A percentile compares a stretch with the other conserved stretches of the same genome.
These are phyloP conservation scores for Aphidius colemani DNA, from an alignment of 2,888 invertebrate genomes.

Conservation along the genomic window DNA sequence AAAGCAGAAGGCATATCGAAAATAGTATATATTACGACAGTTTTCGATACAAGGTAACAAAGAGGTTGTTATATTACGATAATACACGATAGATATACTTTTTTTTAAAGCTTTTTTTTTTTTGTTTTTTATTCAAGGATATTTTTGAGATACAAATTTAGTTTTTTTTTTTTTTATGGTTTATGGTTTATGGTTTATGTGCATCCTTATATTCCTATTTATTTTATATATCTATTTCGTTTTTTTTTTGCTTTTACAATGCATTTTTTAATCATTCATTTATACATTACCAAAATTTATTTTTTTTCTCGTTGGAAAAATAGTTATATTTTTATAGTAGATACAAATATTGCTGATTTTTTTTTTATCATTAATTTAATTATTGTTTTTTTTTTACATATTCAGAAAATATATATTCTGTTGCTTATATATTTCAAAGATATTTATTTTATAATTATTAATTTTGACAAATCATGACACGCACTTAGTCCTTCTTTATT, in stretches of 20 bases:
- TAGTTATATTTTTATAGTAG: conserved; percentile 11
- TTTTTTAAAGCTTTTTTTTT: too few relatives aligned
- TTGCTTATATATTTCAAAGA: conserved; percentile 20
- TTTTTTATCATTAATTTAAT: conserved; percentile 22
- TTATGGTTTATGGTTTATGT: too few relatives aligned
- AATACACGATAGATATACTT: too few relatives aligned
- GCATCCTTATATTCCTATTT: too few relatives aligned
- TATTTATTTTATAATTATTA: conserved; percentile 13
- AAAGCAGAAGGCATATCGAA: too few relatives aligned
- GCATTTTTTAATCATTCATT: conserved; percentile 4
- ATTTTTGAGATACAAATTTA: too few relatives aligned
- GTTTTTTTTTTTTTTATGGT: too few relatives aligned
- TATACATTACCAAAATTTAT: background rate
- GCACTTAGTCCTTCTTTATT: conserved; percentile 1
- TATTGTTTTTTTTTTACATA: conserved; percentile 34
- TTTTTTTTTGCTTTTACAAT: conserved; percentile 13
- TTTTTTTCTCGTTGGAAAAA: background rate
- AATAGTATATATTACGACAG: too few relatives aligned
- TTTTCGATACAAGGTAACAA: too few relatives aligned
- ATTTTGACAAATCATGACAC: conserved; percentile 11
- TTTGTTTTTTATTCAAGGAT: too few relatives aligned
- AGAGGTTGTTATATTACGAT: too few relatives aligned
- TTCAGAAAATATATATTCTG: conserved; percentile 54
- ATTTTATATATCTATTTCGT: too few relatives aligned
- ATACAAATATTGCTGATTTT: background rate